Evolutionary conservation across 1,140 invertebrate species (phyloP).

Genomic region (Euura saliciscinereae): DNA sequence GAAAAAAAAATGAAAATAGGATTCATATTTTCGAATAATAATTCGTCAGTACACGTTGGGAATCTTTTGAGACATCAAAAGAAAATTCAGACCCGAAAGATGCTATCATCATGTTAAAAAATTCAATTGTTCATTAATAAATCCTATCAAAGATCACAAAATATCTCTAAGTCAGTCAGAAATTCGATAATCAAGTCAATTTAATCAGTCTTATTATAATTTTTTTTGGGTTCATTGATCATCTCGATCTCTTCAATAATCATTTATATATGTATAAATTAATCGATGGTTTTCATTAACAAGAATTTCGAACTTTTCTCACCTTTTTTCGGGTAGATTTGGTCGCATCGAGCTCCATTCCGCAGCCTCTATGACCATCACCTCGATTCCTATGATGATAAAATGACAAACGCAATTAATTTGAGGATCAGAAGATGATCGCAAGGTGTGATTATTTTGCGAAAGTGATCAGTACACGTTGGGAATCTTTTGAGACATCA

Average conservation of each 20-base stretch:
- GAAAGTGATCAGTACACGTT: constrained; percentile 22
- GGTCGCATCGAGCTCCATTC: no score
- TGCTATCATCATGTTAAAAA: constrained; percentile 28
- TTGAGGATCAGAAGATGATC: constrained; percentile 9
- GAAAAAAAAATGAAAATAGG: no score
- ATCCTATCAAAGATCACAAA: not conserved
- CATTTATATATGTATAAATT: no score
- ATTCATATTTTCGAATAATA: not conserved
- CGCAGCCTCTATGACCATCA: no score
- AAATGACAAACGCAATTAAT: no score
- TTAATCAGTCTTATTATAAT: no score
- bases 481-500: constrained; percentile 34
- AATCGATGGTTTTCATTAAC: not conserved
- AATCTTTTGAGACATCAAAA: constrained; percentile 35
- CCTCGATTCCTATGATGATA: no score
- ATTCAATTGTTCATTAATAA: not conserved
- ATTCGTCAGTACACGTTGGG: constrained; percentile 24
- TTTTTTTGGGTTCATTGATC: no score
- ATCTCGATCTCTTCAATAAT: no score
- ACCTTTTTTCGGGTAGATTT: no score
- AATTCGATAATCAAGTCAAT: no score
- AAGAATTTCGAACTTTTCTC: no score
- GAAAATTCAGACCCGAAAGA: constrained; percentile 46
- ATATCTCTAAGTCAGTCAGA: not conserved
- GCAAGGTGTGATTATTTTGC: constrained; percentile 5